Conservation (phyloP, 2,888 invertebrate genomes). For the Nasonia oneida region DNA sequence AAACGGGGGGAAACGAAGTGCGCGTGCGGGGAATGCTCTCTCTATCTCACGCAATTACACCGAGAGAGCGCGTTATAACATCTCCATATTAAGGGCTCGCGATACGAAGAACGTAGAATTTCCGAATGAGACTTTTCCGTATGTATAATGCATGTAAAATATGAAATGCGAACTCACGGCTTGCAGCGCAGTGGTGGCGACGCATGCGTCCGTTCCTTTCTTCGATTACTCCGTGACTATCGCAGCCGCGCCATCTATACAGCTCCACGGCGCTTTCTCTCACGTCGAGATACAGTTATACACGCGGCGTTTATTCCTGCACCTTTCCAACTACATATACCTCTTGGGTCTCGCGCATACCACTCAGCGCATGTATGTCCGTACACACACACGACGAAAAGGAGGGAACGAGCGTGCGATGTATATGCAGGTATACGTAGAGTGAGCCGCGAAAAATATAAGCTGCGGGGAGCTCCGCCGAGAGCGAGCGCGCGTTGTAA, state of each 20-base stretch:
- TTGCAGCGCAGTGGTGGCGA: not conserved
- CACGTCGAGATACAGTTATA: not conserved
- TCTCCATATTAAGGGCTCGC: slow-evolving; percentile 7
- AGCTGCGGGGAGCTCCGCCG: not conserved
- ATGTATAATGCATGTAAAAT: not conserved
- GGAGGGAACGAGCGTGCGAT: not conserved
- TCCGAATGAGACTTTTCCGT: too few relatives aligned
- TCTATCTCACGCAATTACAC: slow-evolving; percentile 30
- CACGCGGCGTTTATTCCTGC: not conserved
- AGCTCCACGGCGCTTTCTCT: not conserved
- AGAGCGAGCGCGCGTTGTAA: not conserved
- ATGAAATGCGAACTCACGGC: slow-evolving; percentile 16
- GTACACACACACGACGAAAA: not conserved
- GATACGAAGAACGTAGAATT: too few relatives aligned
- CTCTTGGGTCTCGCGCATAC: not conserved
- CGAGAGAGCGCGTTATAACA: not conserved
- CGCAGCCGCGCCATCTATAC: slow-evolving; percentile 46
- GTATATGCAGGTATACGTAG: not conserved
- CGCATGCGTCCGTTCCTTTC: slow-evolving; percentile 35
- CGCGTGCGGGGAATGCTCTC: not conserved
- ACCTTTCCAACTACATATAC: not conserved
- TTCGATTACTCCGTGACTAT: slow-evolving; percentile 60
- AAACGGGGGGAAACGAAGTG: not conserved
- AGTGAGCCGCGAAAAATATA: not conserved
- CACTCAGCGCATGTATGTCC: not conserved